Base-by-base conservation (phyloP, 1,140 invertebrate species). In the Drosophila ohnishii region DNA sequence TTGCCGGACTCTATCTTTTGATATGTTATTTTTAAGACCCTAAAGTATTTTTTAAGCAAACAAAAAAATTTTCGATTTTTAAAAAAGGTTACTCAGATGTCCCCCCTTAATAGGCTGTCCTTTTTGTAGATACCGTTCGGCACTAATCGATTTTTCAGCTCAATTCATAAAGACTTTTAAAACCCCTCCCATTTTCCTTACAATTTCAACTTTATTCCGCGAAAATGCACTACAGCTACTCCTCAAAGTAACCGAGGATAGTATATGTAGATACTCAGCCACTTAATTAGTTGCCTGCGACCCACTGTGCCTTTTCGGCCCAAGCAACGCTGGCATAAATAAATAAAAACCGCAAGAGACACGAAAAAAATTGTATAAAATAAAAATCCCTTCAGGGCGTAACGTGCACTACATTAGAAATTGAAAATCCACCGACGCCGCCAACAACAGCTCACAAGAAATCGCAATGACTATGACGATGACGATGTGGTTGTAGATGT, bases 361-460 rank as follows among this genome's bases (percentile, higher is more conserved):
- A 60, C 25, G 16, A 44, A 63, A 83, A 81, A 88, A 83, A 58
- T 59, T 25, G 64, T 74, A 87, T 83, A 88, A 88, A 87, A 88
- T 78, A 77, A 88, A 87, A 84, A 88, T 80, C 80, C 80, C 84
- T 89, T 72, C 77, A 80, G 84, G 84, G 84, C 77, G 84, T 88
- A 88, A 88, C 84, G 84, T 88, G 84, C 80, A 88, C 84, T 88
- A 88, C 84, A 88, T 88, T 88, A 89, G 84, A 88, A 88, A 88
- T 88, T 88, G 84, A 88, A 88, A 88, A 88, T 84, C 80, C 84
- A 84, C 84, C 77, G 80, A 88, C 80, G 78, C 63, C 81, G 74
- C 39, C 65, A 28, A 69, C 62, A 25, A 70, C 80, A 50, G 60
- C 81, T 47, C 16, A 25, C 55, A 73, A 47, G 60, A 81, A 58